phyloP scores from a whole-genome alignment of 2,888 invertebrate genomes.

The Parasteatoda lunata region DNA sequence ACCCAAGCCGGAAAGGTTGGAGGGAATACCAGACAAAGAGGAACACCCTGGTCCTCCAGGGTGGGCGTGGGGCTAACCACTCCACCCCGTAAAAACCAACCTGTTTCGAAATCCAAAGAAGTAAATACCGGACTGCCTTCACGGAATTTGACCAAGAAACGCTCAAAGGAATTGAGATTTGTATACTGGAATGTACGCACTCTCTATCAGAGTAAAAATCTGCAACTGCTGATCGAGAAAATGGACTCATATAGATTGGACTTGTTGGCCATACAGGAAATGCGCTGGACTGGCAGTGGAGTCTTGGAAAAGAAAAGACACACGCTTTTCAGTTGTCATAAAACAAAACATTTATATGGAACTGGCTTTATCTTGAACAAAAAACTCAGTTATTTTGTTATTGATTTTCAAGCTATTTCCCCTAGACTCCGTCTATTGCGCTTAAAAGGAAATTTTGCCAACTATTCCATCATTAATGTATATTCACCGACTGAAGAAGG shows the following conservation, averaged over 20 bases:
- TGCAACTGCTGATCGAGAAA: background rate
- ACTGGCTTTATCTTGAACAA: conserved; percentile 4
- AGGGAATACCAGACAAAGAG: too few relatives aligned
- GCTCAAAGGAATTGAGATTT: too few relatives aligned
- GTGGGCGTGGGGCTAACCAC: too few relatives aligned
- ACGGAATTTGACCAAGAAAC: too few relatives aligned
- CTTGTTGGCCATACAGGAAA: conserved; percentile 6
- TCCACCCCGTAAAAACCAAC: too few relatives aligned
- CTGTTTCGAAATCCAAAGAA: too few relatives aligned
- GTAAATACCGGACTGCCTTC: too few relatives aligned
- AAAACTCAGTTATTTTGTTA: background rate
- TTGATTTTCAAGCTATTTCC: conserved; percentile 4
- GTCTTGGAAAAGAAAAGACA: conserved; percentile 8
- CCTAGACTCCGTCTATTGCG: background rate
- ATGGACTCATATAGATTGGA: background rate
- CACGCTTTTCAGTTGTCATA: background rate
- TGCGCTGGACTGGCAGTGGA: background rate
- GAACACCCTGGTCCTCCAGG: too few relatives aligned
- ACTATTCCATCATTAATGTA: background rate
- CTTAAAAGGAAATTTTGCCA: background rate
- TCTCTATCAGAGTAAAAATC: background rate
- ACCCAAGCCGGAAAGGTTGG: too few relatives aligned
- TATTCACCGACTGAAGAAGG: background rate
- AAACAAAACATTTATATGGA: conserved; percentile 25
- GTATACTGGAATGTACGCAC: too few relatives aligned